Evolutionary conservation across 2,113 vertebrate species (phyloP).

Genomic region (Microcebus tavaratra): DNA sequence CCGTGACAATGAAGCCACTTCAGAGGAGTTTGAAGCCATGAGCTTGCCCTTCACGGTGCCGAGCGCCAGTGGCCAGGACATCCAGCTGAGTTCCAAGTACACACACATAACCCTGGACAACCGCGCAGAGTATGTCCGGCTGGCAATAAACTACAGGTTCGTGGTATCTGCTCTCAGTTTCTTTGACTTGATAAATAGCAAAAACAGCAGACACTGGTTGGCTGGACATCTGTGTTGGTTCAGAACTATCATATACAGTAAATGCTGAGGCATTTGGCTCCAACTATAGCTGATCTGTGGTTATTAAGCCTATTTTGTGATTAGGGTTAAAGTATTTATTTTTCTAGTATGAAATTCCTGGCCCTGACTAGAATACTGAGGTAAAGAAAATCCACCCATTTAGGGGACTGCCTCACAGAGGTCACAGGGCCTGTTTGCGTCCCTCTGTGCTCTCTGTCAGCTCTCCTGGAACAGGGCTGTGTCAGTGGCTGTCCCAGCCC

Average conservation of each 20-base stretch:
- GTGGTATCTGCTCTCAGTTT: constrained; percentile 5
- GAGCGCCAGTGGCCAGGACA: constrained; percentile 96
- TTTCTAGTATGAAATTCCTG: not conserved
- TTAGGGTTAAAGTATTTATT: not conserved
- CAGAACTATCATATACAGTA: not conserved
- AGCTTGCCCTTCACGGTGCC: constrained; percentile 97
- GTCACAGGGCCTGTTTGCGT: not conserved
- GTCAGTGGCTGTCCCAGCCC: too few relatives aligned
- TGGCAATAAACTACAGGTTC: constrained; percentile 98
- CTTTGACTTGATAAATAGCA: not conserved
- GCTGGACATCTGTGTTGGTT: not conserved
- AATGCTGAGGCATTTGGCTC: not conserved
- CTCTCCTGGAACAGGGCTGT: not conserved
- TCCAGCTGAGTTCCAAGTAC: constrained; percentile 97
- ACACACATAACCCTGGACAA: constrained; percentile 97
- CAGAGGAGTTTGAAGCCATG: constrained; percentile 98
- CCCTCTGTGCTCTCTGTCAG: too few relatives aligned
- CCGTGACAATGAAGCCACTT: constrained; percentile 96
- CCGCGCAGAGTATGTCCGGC: constrained; percentile 95
- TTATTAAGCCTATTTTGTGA: not conserved
- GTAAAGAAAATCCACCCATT: not conserved
- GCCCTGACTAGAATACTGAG: not conserved
- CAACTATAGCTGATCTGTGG: not conserved
- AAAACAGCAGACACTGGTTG: not conserved
- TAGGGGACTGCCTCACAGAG: too few relatives aligned